Evolutionary conservation across 2,797 vertebrate species (phyloP), one percentile per base, ranked within the genome.

Genomic region (Microctenopoma stevenorrisi): DNA sequence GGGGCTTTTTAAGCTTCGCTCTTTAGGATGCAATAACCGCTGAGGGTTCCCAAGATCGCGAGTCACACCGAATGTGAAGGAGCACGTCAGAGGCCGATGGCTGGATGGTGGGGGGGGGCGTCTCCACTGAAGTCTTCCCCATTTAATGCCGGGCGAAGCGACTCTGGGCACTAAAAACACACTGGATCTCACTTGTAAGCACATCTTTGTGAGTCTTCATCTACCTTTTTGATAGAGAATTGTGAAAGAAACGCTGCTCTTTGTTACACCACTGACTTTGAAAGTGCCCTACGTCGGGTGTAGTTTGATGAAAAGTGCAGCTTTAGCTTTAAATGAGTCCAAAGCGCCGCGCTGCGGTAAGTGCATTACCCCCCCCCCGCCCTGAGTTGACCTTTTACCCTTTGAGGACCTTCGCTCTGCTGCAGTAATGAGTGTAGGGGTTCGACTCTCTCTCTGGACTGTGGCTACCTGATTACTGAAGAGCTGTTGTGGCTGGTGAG

Each of bases 341-440:
- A n/a, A 50, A 62, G 51, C 14, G 51, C 60, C 49, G 62, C 18
- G 6, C 13, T 66, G 69, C 42, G 50, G 70, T 49, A 48, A 72
- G 82, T 59, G 55, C 76, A 74, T 84, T 70, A 71, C 73, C 28
- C 14, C 47, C 50, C 18, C 38, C 38, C 26, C 0, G 18, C 51
- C 56, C 57, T 7, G 40, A 43, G 68, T 50, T 54, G 7, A 80
- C 87, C 85, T 72, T 43, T 67, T 42, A 18, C 78, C 30, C 78
- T 71, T 25, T 10, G 55, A 50, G 37, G 75, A 52, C 90, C 78
- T 75, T 69, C 70, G 56, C 56, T 82, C 79, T 72, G 72, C 64
- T 53, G 81, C 83, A 57, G 72, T 91, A 87, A 89, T 86, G 83
- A 86, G 83, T 81, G 87, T 71, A 79, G 81, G n/a, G 58, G 50